Conservation (phyloP, 1,140 invertebrate genomes). For the Aphidius ervi region DNA sequence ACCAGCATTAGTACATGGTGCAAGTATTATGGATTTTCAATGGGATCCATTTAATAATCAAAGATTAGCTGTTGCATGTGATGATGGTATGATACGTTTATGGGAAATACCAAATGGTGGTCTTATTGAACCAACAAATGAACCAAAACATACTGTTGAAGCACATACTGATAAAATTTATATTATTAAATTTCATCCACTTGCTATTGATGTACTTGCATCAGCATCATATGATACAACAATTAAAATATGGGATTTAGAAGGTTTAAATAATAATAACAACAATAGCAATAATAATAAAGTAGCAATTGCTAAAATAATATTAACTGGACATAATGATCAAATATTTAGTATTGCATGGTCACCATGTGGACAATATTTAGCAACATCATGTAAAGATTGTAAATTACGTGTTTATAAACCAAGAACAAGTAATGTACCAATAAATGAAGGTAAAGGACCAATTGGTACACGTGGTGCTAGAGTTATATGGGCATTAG, state of each 20-base stretch:
- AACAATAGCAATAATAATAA: too few relatives aligned
- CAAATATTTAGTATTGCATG: slow-evolving; percentile 88
- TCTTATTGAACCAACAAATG: slow-evolving; percentile 67
- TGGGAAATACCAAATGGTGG: slow-evolving; percentile 76
- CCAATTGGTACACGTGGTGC: slow-evolving; percentile 82
- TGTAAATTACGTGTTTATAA: slow-evolving; percentile 79
- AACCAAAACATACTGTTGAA: slow-evolving; percentile 57
- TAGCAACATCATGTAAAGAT: slow-evolving; percentile 87
- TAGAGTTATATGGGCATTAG: slow-evolving; percentile 81
- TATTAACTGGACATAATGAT: slow-evolving; percentile 67
- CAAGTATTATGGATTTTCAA: slow-evolving; percentile 85
- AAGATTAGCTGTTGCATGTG: slow-evolving; percentile 80
- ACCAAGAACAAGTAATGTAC: slow-evolving; percentile 63
- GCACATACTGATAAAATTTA: slow-evolving; percentile 89
- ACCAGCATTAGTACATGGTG: slow-evolving; percentile 81
- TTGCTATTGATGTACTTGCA: slow-evolving; percentile 78
- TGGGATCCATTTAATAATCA: slow-evolving; percentile 88
- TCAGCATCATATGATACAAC: slow-evolving; percentile 86
- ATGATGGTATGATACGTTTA: slow-evolving; percentile 83
- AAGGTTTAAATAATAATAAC: slow-evolving; percentile 47
- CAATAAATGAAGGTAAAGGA: slow-evolving; percentile 75
- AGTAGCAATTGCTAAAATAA: slow-evolving; percentile 52
- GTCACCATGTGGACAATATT: slow-evolving; percentile 81
- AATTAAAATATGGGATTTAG: slow-evolving; percentile 79
- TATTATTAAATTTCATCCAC: slow-evolving; percentile 85